Percentiles rank a stretch among this genome's conserved stretches.
These are phyloP conservation scores for Gastrophysa polygoni DNA, from an alignment of 2,888 invertebrate genomes.

Conservation along the genomic window DNA sequence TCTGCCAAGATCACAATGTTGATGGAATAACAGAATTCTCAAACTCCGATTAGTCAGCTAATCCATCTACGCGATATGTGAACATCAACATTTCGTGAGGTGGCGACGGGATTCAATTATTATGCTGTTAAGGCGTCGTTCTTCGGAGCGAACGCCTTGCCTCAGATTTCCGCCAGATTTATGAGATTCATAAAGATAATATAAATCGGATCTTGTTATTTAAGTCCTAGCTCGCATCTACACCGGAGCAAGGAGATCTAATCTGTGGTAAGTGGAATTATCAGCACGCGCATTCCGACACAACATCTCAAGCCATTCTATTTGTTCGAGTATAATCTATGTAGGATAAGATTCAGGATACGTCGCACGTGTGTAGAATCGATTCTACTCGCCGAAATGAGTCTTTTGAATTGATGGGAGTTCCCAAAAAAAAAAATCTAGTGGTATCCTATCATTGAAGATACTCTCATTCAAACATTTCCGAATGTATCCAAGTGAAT, in stretches of 20 bases:
- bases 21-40: no score
- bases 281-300: not conserved
- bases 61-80: no score
- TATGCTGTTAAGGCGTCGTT: slow-evolving; percentile 48
- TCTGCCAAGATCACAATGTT: no score
- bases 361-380: no score
- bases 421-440: no score
- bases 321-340: not conserved
- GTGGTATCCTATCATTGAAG: no score
- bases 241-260: slow-evolving; percentile 12
- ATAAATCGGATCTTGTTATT: slow-evolving; percentile 43
- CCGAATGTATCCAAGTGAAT: no score
- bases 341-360: no score
- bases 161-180: slow-evolving; percentile 44
- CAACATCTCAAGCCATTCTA: slow-evolving; percentile 4
- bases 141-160: slow-evolving; percentile 39
- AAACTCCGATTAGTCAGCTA: no score
- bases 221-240: slow-evolving; percentile 21
- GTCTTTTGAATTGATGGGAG: no score
- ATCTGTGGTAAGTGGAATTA: slow-evolving; percentile 17
- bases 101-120: slow-evolving; percentile 54
- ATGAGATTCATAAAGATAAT: slow-evolving; percentile 43
- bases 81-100: slow-evolving; percentile 50
- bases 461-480: no score
- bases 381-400: no score